Evolutionary conservation across 2,888 invertebrate genomes (phyloP), one percentile per base, ranked within the genome.

Genomic region (Phortica okadai): DNA sequence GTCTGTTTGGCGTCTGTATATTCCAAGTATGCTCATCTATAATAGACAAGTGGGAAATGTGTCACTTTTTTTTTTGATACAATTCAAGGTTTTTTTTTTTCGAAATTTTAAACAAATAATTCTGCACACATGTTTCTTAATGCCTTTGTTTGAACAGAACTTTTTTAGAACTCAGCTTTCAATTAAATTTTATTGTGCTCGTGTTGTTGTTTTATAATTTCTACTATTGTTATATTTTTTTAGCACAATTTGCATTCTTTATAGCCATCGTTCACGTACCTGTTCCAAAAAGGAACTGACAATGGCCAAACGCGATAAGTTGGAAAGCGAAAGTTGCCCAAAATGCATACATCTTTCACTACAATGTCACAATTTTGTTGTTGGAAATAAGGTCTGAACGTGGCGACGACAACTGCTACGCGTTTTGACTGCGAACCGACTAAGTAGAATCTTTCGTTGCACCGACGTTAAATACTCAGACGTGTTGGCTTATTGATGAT

Each of bases 281-380:
- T 87, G 85, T 80, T 83, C 83, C 85, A 83, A 79, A 81, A 81
- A 74, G 76, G 78, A 82, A 84, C 74, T 85, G 86, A 76, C 85
- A 83, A 76, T 74, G 79, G 76, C 83, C 76, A 58, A 86, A 76
- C 66, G 78, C 74, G 21, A 77, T 74, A 21, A 84, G 21, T 75
- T 82, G 80, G 44, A 87, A 76, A 42, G 69, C 81, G 76, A 84
- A 75, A 72, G 77, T 80, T 77, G 84, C 76, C 82, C 79, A 81
- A 72, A 86, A 80, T 77, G 77, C 78, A 78, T 75, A 78, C 87
- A 85, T 86, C n/a, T 72, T 79, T 54, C 50, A 54, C 33, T 33
- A 33, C 3, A 33, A 33, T 33, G 33, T 33, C 33, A 5, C 33
- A 33, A 5, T 33, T 4, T 33, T 33, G 33, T 33, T 33, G 44